Base-by-base conservation (phyloP, 2,888 invertebrate species). In the Altica lythri region DNA sequence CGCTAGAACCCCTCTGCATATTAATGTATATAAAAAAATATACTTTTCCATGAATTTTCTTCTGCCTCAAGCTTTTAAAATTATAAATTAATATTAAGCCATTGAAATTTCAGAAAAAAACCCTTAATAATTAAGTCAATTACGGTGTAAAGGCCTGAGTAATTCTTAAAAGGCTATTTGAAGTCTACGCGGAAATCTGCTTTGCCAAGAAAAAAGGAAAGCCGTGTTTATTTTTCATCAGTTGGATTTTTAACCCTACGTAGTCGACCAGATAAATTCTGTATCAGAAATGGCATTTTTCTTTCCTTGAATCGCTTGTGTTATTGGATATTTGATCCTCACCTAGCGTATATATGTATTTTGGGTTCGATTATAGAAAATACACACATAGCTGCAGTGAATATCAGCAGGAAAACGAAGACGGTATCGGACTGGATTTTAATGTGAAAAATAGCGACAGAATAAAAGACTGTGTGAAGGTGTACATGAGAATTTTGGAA, bases 141-240 rank as follows among this genome's bases (percentile, higher is more conserved):
- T 72, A 71, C 67, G 38, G 61, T 60, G 63, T 59, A 60, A 34
- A 48, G 60, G 61, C 59, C 62, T 48, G 54, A 55, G 67, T 66
- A 64, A 68, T 69, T 68, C 67, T 64, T 69, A 65, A 70, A 70
- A 69, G 70, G 68, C 66, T 64, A 64, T 70, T 68, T 63, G 66
- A 65, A 67, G 68, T 68, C 68, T 65, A 66, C 67, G 65, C 60
- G 56, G 63, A 69, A 70, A 69, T 70, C 69, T 68, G 68, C 69
- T 68, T 69, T 61, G 55, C 55, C 60, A 62, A 61, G 61, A 63
- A 71, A 69, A 59, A 57, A 50, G 45, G 68, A 66, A 73, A 73
- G 70, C 71, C 70, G 69, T 74, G 74, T 75, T 75, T 74, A 74
- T 74, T 74, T 74, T 74, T 74, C 75, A 75, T 75, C 75, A 74